Base-by-base conservation (phyloP, 2,113 vertebrate species). In the Sylvia atricapilla region DNA sequence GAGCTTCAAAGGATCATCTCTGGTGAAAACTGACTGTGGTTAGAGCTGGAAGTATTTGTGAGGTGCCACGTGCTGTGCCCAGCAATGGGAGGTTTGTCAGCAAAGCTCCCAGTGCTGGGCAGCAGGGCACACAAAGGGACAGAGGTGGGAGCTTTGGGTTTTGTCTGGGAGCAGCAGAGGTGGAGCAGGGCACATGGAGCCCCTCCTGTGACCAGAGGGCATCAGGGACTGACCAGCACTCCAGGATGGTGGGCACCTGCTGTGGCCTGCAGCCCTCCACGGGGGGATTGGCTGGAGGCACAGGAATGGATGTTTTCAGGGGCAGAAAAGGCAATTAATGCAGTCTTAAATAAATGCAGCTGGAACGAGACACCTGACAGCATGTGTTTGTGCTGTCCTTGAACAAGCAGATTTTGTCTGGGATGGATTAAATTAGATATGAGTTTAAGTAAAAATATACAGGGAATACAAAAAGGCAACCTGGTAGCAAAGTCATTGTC, bases 111-210 rank as follows among this genome's bases (percentile, higher is more conserved):
- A 23, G 41, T 6, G 68, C 44, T 21, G 52, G 47, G 33, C 1
- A 2, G 33, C 7, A 15, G 27, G 43, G 39, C 33, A 11, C n/a
- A 28, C 0, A 0, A 14, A 13, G 1, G 31, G n/a, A 20, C 10
- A 44, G 49, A 56, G 19, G 12, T n/a, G 75, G 46, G 11, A 83
- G 27, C 16, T 75, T 33, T n/a, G 78, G 31, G 17, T 8, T 62
- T 24, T 33, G 35, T 27, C 70, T 14, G 59, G 24, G 18, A 50
- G 55, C 33, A n/a, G 70, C 47, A 22, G 47, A 77, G 67, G 17
- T 19, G 0, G 4, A 59, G 21, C 12, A 70, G 80, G 47, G 20
- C 0, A 0, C 24, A n/a, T 8, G 3, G n/a, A 53, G 11, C 43
- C 64, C 23, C 39, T 53, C 20, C 60, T 49, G 53, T 4, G 3